phyloP scores from a whole-genome alignment of 2,888 invertebrate species.

The Anarsia innoxiella region DNA sequence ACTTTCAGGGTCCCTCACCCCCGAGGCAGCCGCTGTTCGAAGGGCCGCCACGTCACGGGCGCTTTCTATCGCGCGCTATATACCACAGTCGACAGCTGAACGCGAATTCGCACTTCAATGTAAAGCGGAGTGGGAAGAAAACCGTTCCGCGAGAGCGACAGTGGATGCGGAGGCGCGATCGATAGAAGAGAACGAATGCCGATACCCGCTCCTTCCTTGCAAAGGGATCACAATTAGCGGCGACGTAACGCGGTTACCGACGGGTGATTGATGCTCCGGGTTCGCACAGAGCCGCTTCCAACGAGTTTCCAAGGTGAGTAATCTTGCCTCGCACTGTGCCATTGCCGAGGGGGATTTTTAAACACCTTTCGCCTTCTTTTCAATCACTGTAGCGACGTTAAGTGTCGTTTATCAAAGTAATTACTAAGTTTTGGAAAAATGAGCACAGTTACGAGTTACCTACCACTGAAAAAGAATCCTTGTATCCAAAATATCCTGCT shows the following conservation, averaged over 20 bases:
- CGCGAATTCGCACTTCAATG: constrained; percentile 45
- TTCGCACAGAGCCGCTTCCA: constrained; percentile 8
- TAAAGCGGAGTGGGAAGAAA: constrained; percentile 40
- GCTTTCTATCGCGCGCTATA: constrained; percentile 34
- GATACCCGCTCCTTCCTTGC: constrained; percentile 32
- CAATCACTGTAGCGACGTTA: no score
- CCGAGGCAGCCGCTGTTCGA: constrained; percentile 27
- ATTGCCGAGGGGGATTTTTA: neutral
- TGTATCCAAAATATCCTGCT: no score
- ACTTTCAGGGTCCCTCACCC: constrained; percentile 48
- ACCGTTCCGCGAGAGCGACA: constrained; percentile 26
- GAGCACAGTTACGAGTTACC: no score
- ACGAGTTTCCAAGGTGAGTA: constrained; percentile 1
- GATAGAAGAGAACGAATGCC: constrained; percentile 36
- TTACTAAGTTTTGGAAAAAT: no score
- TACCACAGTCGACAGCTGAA: constrained; percentile 33
- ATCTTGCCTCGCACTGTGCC: neutral
- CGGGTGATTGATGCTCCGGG: constrained; percentile 42
- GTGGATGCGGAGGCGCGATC: constrained; percentile 32
- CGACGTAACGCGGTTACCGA: constrained; percentile 51
- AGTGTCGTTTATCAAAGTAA: no score
- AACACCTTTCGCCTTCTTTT: no score
- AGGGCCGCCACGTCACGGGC: constrained; percentile 22
- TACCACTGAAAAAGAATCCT: no score
- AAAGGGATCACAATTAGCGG: constrained; percentile 60